Base-by-base conservation (phyloP, 2,888 invertebrate genomes). In the Cantharis lateralis region DNA sequence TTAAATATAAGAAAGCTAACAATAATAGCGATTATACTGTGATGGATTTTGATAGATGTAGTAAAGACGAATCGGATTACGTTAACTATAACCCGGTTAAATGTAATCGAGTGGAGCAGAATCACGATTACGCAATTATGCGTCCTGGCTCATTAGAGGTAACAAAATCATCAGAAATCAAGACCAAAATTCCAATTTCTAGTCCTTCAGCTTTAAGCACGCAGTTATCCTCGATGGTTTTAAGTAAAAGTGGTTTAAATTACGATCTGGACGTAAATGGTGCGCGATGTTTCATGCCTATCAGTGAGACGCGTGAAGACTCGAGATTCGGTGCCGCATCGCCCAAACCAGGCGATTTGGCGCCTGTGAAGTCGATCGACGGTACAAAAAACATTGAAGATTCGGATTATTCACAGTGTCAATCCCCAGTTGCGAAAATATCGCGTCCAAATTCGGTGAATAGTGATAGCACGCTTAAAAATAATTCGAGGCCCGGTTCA, bases 391-490 rank as follows among this genome's bases (percentile, higher is more conserved):
- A 28, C n/a, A 72, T 74, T 20, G 73, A 74, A 62, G 74, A 74
- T 15, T 62, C 74, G n/a, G 71, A 77, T 26, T 71, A 66, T 26
- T 28, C 10, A 11, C 28, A n/a, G 15, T 82, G 83, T 69, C 81
- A 82, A 3, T 84, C 84, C 0, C 83, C 84, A 1, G 81, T 83
- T 10, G 82, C 85, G 10, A 85, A 84, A 75, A 81, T 85, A 61
- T 85, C 87, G 3, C 82, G 88, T 15, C 88, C 88, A 4, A 87
- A 85, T 79, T 87, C 88, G 0, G 87, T 86, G 10, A 87, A 87
- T 76, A 87, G 86, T 76, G 87, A 87, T 28, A 84, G 83, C 79
- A 82, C 84, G 68, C 82, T 80, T n/a, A 81, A 70, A 48, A 69
- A 74, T 68, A 83, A 82, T 69, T 80, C 79, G 11, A 71, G 81